Evolutionary conservation across 2,113 vertebrate genomes (phyloP), one percentile per base, ranked within the genome.

Genomic region (Colistium nudipinnis): DNA sequence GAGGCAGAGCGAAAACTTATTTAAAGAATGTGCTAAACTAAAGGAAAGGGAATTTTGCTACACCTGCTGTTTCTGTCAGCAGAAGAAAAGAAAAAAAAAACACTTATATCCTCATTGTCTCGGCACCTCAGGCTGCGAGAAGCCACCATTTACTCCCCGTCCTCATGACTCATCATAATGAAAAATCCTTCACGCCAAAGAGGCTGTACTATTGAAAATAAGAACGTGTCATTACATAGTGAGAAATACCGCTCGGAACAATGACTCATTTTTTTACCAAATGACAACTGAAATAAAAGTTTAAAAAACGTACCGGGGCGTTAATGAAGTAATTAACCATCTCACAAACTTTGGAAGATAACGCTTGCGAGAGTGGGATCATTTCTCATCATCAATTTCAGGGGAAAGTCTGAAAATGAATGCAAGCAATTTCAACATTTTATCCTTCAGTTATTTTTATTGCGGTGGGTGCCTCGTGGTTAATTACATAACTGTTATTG

Each of bases 81-180:
- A 57, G 36, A 54, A 44, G 22, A 45, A 13, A 61, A 74, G 9
- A 33, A 44, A 45, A 45, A 6, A 56, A 78, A 59, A 62, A 44
- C 25, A 48, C n/a, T 28, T 57, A 41, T 69, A 52, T 78, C 47
- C 85, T 77, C 71, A 31, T 79, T 76, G 83, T 83, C 75, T 73
- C 55, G 22, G 57, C 71, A 76, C 83, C 71, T 84, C 68, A 9
- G 81, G 81, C 76, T 82, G 74, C 68, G 59, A 75, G 74, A 60
- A 76, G 64, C 65, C 72, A 76, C 68, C 79, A 59, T 70, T 84
- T 80, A 80, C 75, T 77, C 39, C 65, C 54, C 36, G 1, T 84
- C 76, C 35, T 76, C 74, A 81, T 87, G 81, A 89, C 72, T 86
- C 83, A 88, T 85, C 77, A 86, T 71, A 73, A 86, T 81, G 72